phyloP scores from a whole-genome alignment of 2,797 vertebrate species.

The Nannoperca obscura region DNA sequence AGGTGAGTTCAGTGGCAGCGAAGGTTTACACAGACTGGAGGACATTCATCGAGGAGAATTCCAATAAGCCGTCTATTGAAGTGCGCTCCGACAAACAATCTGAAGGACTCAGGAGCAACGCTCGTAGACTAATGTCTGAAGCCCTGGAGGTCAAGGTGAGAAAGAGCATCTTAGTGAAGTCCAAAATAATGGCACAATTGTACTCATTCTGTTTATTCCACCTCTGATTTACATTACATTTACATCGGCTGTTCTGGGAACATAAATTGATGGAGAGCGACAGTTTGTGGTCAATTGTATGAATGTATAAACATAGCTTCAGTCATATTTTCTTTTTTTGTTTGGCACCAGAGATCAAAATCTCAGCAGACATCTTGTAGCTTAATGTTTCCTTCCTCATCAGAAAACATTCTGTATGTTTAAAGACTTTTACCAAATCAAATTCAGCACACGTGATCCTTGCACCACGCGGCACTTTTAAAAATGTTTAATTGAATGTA shows the following conservation, averaged over 20 bases:
- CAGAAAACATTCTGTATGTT: background rate
- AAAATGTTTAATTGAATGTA: background rate
- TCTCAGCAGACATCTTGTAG: background rate
- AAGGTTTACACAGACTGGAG: constrained; percentile 91
- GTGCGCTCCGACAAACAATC: constrained; percentile 92
- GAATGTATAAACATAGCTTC: background rate
- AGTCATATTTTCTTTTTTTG: background rate
- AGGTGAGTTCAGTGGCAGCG: constrained; percentile 88
- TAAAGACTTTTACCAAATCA: background rate
- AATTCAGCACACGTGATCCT: background rate
- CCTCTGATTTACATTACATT: background rate
- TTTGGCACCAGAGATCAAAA: background rate
- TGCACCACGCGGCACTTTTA: background rate
- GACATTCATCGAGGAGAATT: constrained; percentile 90
- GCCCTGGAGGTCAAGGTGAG: constrained; percentile 91
- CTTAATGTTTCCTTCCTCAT: background rate
- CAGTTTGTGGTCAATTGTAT: background rate
- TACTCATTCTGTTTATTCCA: background rate
- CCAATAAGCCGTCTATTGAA: constrained; percentile 92
- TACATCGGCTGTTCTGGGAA: background rate
- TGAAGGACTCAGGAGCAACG: constrained; percentile 90
- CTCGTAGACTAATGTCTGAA: constrained; percentile 89
- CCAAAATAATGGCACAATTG: background rate
- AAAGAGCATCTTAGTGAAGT: background rate
- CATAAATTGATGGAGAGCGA: background rate